These are phyloP conservation scores for Psammodynastes pulverulentus DNA, from an alignment of 2,113 vertebrate species.

Conservation along the genomic window DNA sequence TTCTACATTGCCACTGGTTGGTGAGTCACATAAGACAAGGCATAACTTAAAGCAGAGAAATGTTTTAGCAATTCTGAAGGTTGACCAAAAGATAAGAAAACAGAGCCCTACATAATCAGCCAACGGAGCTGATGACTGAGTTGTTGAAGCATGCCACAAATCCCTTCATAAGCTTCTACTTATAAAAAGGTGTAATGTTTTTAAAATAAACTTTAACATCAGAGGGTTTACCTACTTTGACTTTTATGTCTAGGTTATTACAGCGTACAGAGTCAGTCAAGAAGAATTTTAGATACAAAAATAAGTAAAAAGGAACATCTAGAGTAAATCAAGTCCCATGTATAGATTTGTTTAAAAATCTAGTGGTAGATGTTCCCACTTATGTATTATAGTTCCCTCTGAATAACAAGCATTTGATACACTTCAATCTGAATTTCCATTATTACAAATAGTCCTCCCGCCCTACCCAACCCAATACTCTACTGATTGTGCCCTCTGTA, in stretches of 20 bases:
- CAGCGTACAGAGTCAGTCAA: constrained; percentile 11
- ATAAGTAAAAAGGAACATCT: constrained; percentile 19
- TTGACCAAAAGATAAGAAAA: constrained; percentile 1
- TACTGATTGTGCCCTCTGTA: constrained; percentile 41
- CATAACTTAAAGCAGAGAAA: background rate
- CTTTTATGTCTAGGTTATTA: constrained; percentile 26
- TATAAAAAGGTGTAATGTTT: background rate
- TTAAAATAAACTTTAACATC: constrained; percentile 10
- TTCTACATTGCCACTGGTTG: background rate
- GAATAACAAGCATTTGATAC: constrained; percentile 3
- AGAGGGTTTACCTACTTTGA: constrained; percentile 1
- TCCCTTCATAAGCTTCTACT: background rate
- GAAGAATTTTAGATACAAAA: constrained; percentile 39
- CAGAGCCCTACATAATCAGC: background rate
- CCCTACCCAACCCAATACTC: constrained; percentile 18
- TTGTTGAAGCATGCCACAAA: background rate
- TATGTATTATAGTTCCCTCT: constrained; percentile 13
- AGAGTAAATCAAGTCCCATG: rapidly evolving
- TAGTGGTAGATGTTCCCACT: constrained; percentile 19
- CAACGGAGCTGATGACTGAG: background rate
- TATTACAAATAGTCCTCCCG: constrained; percentile 35
- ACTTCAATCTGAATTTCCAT: constrained; percentile 39
- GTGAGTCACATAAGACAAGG: background rate
- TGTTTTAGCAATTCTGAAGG: background rate
- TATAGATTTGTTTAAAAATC: constrained; percentile 16